Evolutionary conservation across 64 coral and sea anemone genomes (phyloP).

Genomic region (Actinia equina): DNA sequence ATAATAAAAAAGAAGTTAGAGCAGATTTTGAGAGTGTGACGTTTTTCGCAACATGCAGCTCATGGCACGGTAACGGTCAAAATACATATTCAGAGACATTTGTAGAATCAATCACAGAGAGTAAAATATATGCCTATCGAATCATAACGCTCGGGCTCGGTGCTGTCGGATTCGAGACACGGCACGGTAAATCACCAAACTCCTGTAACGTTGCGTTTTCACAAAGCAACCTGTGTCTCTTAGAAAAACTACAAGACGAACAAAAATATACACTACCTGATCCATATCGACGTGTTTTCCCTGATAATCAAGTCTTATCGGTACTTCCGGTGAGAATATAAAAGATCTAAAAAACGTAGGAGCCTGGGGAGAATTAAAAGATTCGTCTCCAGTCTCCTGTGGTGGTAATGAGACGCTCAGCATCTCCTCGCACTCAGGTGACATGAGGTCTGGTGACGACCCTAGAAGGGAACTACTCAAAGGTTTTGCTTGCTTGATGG

Average conservation of each 20-base stretch:
- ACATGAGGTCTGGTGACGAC: conserved; percentile 26
- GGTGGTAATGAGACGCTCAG: conserved; percentile 32
- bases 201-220: too few species aligned
- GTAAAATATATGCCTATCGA: not conserved
- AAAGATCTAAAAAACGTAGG: conserved; percentile 96
- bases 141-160: too few species aligned
- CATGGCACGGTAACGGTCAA: too few species aligned
- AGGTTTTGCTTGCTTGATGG: conserved; percentile 21
- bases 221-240: too few species aligned
- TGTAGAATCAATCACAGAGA: not conserved
- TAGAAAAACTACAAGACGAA: too few species aligned
- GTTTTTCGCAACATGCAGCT: too few species aligned
- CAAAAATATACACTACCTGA: conserved; percentile 41
- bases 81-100: not conserved
- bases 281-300: conserved; percentile 96
- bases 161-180: too few species aligned
- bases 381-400: conserved; percentile 38
- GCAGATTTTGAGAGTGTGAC: too few species aligned
- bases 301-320: conserved; percentile 96
- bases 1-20: not conserved
- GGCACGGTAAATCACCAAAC: too few species aligned
- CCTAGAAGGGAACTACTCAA: conserved; percentile 9
- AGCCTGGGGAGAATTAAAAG: conserved; percentile 10
- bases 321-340: conserved; percentile 92
- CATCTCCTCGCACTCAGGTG: conserved; percentile 52